Base-by-base conservation (phyloP, 2,797 vertebrate genomes). In the Pitangus sulphuratus region DNA sequence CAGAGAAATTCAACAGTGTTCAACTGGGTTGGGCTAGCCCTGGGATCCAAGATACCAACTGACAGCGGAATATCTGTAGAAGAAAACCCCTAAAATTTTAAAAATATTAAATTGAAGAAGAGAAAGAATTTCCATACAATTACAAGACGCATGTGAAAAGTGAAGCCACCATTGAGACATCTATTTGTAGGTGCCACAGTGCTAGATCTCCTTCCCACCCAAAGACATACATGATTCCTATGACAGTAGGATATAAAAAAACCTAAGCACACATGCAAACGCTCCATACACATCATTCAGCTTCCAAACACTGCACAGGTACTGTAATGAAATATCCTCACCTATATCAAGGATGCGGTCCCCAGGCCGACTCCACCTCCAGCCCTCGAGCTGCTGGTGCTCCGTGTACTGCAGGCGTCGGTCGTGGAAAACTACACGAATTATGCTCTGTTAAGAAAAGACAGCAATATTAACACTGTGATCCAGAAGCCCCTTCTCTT, bases 1-100 rank as follows among this genome's bases (percentile, higher is more conserved):
- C 99, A 99, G 87, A 99, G 98, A 98, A 99, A 99, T 96, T 99
- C 99, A 2, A 99, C 98, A 19, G 99, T 98, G 84, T 99, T 99
- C 96, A 99, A 97, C 94, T 99, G 99, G 56, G 99, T 98, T 7
- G 98, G 97, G 94, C 99, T 99, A 48, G 99, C 98, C 72, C 97
- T 98, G 71, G 99, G 99, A 97, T 99, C 99, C 94, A 99, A 97
- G 84, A 99, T 98, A 83, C 99, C 99, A 97, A 99, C 98, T 31
- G 99, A 99, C 95, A 99, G 97, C 1, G 99, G 99, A 94, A 99
- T 98, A 98, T 99, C 99, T 99, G 98, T 92, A 96, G 97, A 97
- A 97, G 96, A 96, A 98, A 90, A 98, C 91, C 97, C 96, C 97
- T 97, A 97, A 97, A 97, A 97, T 97, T 96, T 97, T 97, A 97